phyloP scores from a whole-genome alignment of 2,888 invertebrate genomes.

The Sarcophaga rosellei region DNA sequence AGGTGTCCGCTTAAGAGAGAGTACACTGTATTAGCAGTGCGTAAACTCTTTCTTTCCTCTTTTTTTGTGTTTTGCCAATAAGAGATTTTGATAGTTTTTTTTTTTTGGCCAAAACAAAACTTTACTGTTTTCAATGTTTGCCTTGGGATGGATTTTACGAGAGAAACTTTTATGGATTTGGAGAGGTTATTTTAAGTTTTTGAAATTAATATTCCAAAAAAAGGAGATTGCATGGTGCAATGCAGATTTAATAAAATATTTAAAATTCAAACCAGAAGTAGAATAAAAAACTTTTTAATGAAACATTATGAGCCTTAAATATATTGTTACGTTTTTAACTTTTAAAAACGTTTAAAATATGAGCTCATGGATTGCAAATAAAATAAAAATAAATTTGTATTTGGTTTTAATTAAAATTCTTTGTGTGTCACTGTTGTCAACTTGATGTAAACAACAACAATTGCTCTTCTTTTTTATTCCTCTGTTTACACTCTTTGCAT shows the following conservation, averaged over 20 bases:
- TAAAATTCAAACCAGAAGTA: not conserved
- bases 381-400: too few relatives aligned
- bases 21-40: constrained; percentile 41
- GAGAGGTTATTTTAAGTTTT: not conserved
- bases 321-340: too few relatives aligned
- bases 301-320: not conserved
- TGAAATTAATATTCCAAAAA: not conserved
- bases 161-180: constrained; percentile 8
- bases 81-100: constrained; percentile 58
- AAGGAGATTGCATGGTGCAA: not conserved
- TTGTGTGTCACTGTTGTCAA: too few relatives aligned
- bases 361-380: too few relatives aligned
- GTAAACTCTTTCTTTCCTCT: constrained; percentile 52
- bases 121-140: constrained; percentile 46
- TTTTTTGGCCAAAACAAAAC: not conserved
- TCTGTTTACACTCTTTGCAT: too few relatives aligned
- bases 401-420: too few relatives aligned
- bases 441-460: too few relatives aligned
- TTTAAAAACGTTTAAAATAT: too few relatives aligned
- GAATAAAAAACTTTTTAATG: not conserved
- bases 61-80: constrained; percentile 37
- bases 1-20: too few relatives aligned
- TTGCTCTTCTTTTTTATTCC: too few relatives aligned
- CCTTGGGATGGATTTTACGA: constrained; percentile 21
- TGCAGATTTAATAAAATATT: not conserved